Conservation (phyloP, 2,113 vertebrate genomes). For the Agelaius phoeniceus region DNA sequence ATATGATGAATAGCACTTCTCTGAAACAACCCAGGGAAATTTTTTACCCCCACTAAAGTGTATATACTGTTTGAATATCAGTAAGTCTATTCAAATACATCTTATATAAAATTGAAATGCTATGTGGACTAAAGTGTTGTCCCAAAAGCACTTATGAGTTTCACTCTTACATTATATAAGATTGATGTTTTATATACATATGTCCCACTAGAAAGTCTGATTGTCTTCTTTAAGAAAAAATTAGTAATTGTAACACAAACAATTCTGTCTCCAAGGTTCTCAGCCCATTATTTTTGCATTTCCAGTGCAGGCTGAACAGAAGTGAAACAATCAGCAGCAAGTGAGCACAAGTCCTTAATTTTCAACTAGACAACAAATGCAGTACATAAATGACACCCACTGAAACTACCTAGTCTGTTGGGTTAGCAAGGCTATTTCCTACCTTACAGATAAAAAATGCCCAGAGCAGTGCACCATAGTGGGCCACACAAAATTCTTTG, state of each 20-base stretch:
- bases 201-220: neutral
- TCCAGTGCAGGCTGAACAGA: neutral
- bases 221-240: neutral
- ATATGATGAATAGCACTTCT: neutral
- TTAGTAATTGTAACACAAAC: neutral
- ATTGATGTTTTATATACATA: neutral
- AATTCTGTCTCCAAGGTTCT: neutral
- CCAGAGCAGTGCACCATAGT: neutral
- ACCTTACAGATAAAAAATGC: neutral
- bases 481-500: neutral
- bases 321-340: neutral
- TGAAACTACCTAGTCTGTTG: neutral
- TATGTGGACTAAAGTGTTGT: neutral
- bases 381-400: neutral
- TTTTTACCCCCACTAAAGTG: rapidly evolving
- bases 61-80: neutral
- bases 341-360: neutral
- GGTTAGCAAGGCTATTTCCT: neutral
- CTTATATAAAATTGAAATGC: neutral
- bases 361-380: neutral
- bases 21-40: neutral
- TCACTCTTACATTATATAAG: neutral
- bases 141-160: neutral
- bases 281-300: neutral
- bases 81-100: neutral